Evolutionary conservation across 2,113 vertebrate genomes (phyloP).

Genomic region (Nanger granti): DNA sequence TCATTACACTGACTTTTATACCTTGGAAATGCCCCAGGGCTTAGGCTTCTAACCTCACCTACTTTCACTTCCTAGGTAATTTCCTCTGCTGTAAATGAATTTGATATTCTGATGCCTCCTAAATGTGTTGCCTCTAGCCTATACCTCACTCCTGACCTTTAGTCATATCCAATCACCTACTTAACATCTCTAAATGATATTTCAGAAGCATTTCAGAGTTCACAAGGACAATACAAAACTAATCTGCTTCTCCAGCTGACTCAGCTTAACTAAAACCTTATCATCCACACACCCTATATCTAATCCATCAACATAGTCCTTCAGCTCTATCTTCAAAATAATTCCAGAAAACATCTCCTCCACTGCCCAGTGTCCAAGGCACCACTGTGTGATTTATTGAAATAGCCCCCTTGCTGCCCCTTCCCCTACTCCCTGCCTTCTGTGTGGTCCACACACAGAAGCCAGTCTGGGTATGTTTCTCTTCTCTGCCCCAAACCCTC

Average conservation of each 20-base stretch:
- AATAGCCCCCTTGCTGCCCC: background rate
- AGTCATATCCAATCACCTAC: background rate
- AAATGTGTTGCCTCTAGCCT: background rate
- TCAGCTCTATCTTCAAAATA: background rate
- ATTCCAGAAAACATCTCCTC: background rate
- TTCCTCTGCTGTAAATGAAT: background rate
- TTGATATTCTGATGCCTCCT: background rate
- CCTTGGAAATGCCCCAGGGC: background rate
- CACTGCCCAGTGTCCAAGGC: background rate
- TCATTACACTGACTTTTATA: background rate
- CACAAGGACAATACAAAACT: background rate
- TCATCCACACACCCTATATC: background rate
- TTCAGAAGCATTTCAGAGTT: background rate
- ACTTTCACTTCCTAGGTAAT: background rate
- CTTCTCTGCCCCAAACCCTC: background rate
- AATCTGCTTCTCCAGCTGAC: background rate
- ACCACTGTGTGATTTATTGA: background rate
- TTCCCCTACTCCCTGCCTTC: background rate
- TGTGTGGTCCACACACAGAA: background rate
- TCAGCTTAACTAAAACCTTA: background rate
- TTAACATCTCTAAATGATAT: background rate
- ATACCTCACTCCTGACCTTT: background rate
- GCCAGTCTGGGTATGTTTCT: background rate
- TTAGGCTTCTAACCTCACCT: background rate
- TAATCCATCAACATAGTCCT: background rate